A percentile compares a stretch with the other conserved stretches of the same genome.
These are phyloP conservation scores for Setophaga coronata DNA, from an alignment of 2,113 vertebrate species.

Conservation along the genomic window DNA sequence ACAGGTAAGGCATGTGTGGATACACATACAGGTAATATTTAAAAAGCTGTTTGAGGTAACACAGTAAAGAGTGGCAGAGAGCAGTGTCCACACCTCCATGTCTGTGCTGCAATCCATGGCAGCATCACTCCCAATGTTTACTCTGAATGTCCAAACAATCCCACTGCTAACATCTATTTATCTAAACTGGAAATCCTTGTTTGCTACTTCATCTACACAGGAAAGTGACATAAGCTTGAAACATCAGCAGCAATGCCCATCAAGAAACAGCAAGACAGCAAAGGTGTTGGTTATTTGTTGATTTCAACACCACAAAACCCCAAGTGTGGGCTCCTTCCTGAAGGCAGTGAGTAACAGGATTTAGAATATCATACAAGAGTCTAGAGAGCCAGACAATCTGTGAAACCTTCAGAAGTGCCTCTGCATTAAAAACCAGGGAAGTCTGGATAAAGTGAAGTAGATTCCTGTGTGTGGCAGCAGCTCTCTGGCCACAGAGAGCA, in stretches of 20 bases:
- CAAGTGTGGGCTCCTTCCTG: neutral
- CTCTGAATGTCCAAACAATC: neutral
- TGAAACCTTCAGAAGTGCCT: neutral
- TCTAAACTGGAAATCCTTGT: neutral
- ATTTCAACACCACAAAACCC: neutral
- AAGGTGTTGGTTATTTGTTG: neutral
- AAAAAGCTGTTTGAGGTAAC: neutral
- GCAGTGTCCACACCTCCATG: neutral
- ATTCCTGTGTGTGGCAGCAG: neutral
- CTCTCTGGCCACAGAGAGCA: too few species aligned
- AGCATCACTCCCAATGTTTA: neutral
- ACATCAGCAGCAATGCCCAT: neutral
- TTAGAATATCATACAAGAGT: neutral
- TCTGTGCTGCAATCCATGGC: neutral
- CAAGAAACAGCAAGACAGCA: neutral
- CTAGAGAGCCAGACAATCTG: neutral
- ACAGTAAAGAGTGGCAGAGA: neutral
- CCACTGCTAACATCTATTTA: neutral
- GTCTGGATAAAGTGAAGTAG: neutral
- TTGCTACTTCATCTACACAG: neutral
- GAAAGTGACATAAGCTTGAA: neutral
- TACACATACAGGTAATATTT: neutral
- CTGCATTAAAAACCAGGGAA: neutral
- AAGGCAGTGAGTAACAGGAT: neutral
- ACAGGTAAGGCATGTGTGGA: neutral